Percentiles rank a stretch among this genome's conserved stretches.
Conservation (phyloP, 2,888 invertebrate genomes). For the Oligia latruncula region DNA sequence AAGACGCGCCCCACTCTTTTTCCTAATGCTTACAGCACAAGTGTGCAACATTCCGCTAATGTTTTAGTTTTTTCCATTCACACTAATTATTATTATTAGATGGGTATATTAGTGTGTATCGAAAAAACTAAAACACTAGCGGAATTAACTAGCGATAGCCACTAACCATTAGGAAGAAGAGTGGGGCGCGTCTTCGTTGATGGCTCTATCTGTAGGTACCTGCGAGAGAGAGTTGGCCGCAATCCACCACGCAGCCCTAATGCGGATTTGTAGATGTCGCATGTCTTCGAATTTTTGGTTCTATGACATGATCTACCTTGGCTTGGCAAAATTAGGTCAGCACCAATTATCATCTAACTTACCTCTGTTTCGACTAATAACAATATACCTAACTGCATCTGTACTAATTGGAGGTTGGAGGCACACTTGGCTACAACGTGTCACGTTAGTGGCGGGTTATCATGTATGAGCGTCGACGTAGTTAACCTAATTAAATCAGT, state of each 20-base stretch:
- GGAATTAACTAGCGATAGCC: too few relatives aligned
- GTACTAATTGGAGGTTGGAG: conserved; percentile 53
- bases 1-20: too few relatives aligned
- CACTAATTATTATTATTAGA: too few relatives aligned
- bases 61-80: too few relatives aligned
- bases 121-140: too few relatives aligned
- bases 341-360: not conserved
- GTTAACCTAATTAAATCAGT: conserved; percentile 50
- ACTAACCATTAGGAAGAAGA: too few relatives aligned
- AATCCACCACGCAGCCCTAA: not conserved
- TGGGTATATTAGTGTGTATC: too few relatives aligned
- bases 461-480: conserved; percentile 34
- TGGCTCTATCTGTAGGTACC: too few relatives aligned
- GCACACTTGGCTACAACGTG: conserved; percentile 28
- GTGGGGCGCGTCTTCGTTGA: too few relatives aligned
- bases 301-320: not conserved
- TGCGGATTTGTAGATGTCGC: not conserved
- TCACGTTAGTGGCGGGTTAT: conserved; percentile 43
- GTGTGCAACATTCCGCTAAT: too few relatives aligned
- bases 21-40: too few relatives aligned
- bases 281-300: too few relatives aligned
- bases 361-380: conserved; percentile 22
- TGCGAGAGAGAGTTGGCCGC: not conserved
- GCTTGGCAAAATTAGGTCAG: conserved; percentile 2
- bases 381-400: conserved; percentile 41